Percentiles rank a stretch among this genome's conserved stretches.
Evolutionary conservation across 2,797 vertebrate genomes (phyloP).

Genomic region (Dipus sagitta): DNA sequence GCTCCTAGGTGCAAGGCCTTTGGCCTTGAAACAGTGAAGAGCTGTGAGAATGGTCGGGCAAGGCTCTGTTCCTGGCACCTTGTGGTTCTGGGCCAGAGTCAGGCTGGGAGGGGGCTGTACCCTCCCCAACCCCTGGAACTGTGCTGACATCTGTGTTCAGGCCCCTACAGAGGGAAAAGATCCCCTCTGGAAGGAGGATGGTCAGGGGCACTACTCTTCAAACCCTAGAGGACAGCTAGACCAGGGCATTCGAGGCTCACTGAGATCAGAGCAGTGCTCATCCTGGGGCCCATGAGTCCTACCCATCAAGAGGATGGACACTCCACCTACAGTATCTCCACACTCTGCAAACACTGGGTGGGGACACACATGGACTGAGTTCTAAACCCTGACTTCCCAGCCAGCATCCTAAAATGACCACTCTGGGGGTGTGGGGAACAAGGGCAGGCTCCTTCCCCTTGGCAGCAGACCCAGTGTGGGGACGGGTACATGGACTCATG

Average conservation of each 20-base stretch:
- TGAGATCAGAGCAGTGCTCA: not conserved
- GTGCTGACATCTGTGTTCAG: too few species aligned
- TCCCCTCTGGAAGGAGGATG: not conserved
- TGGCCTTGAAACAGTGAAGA: rapidly evolving
- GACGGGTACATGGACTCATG: rapidly evolving
- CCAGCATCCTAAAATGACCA: not conserved
- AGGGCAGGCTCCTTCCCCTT: not conserved
- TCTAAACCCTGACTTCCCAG: not conserved
- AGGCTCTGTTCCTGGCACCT: not conserved
- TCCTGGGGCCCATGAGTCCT: too few species aligned
- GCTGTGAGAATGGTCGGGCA: not conserved
- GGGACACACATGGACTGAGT: not conserved
- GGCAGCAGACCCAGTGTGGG: not conserved
- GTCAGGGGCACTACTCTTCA: not conserved
- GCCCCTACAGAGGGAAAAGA: not conserved
- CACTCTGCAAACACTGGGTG: too few species aligned
- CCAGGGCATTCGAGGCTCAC: not conserved
- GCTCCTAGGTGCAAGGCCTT: conserved; percentile 1
- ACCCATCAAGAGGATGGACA: not conserved
- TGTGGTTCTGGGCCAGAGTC: not conserved
- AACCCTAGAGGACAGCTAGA: not conserved
- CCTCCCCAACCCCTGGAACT: not conserved
- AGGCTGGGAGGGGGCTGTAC: not conserved
- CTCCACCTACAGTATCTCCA: not conserved
- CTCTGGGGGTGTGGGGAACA: not conserved